Base-by-base conservation (phyloP, 2,888 invertebrate genomes). In the Leptura quadrifasciata region DNA sequence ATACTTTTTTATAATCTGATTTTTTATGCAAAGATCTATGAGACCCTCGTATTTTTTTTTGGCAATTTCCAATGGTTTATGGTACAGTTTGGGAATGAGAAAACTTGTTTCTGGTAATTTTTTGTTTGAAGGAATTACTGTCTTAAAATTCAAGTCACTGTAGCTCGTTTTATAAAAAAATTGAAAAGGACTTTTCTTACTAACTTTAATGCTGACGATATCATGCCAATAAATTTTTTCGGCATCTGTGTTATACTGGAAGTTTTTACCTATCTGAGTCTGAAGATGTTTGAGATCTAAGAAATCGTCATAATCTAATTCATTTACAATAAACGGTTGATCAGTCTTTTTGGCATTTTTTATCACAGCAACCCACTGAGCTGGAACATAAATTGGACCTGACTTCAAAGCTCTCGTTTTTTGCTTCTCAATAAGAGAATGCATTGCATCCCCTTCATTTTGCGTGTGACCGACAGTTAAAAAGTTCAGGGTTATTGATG, bases 401-500 rank as follows among this genome's bases (percentile, higher is more conserved):
- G 72, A 39, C 61, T 69, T 78, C 18, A 71, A 58, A 39, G 63
- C 60, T 72, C 58, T 76, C 54, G 76, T 82, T 17, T 81, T 76
- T 31, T 70, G 63, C 67, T 76, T 79, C 65, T 80, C 81, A 60
- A 85, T 83, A 2, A 81, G 57, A 15, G 83, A 81, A 69, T 85
- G 82, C 21, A 72, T 80, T 18, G 72, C 67, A 67, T 84, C 83
- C 9, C 82, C 84, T 60, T 84, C 82, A 74, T 84, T 84, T 73
- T 83, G 82, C 2, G 79, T 82, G 65, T 83, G 83, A 3, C 82
- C 81, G 9, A 68, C 69, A 18, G 82, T 81, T 57, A 83, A 75
- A 71, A 74, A 84, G 65, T 84, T 82, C 70, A 82, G 82, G 5
- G 81, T 82, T 20, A 84, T 82, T 20, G 73, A 75, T 69, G 73